Evolutionary conservation across 2,797 vertebrate species (phyloP), one percentile per base, ranked within the genome.

Genomic region (Lophius americanus): DNA sequence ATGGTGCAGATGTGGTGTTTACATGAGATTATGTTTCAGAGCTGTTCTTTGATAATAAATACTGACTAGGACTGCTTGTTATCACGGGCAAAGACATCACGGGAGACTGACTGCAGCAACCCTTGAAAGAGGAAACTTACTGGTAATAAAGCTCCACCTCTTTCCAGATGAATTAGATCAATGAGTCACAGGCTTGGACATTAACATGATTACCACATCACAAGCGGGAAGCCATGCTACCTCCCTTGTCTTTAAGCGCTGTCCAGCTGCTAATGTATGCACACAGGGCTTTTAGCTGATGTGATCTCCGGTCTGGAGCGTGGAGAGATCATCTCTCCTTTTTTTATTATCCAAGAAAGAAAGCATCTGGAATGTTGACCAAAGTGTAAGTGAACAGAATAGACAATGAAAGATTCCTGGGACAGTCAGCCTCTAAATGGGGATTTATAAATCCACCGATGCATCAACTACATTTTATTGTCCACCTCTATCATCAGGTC

Each of bases 151-250:
- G 81, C 68, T 54, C 74, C 70, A 7, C 54, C 71, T 36, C 59
- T 67, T 62, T 78, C 60, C 60, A 69, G 66, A 55, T 66, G 60
- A 86, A 86, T 81, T 83, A 79, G 79, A 94, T 93, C 88, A 91
- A 85, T 88, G 73, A 83, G 78, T 85, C 84, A 85, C 41, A 70
- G 80, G 79, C 74, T 75, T 79, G 72, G 55, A 77, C 86, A 84
- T 82, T 90, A 91, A 91, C 68, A 74, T 83, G 87, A 93, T 92
- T 91, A 88, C 85, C 76, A 75, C 78, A 81, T 84, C 75, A 86
- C 13, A 2, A 73, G 64, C 71, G 78, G 89, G 87, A 88, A 87
- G 81, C 49, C 54, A 36, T 51, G 43, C 76, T 39, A 32, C 60
- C 36, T 14, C 48, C 51, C 32, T 10, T 6, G 35, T 53, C 55